Conservation (phyloP, 2,113 vertebrate species). For the Neogobius melanostomus region DNA sequence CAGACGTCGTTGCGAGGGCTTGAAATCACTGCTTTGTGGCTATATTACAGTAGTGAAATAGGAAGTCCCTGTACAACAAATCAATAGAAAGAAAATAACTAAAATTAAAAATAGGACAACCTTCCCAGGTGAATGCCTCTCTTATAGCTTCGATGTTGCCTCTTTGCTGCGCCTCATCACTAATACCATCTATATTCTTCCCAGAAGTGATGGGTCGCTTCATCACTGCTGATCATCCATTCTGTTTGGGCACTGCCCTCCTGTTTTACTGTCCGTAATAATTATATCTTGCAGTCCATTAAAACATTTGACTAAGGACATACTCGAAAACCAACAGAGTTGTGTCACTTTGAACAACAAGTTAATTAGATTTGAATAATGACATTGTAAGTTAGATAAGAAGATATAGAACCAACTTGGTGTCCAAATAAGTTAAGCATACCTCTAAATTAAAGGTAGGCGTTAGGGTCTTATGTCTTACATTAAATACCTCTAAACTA, state of each 20-base stretch:
- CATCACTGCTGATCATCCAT: neutral
- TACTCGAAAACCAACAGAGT: neutral
- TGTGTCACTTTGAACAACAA: neutral
- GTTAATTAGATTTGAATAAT: neutral
- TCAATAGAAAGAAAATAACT: neutral
- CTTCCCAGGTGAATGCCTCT: neutral
- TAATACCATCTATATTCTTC: neutral
- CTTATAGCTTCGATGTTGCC: neutral
- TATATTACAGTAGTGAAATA: neutral
- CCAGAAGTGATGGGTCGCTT: neutral
- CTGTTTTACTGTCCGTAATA: slow-evolving; percentile 6
- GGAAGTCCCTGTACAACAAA: neutral
- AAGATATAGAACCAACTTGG: no score
- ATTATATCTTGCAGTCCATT: neutral
- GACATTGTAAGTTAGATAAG: neutral
- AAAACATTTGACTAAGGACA: neutral
- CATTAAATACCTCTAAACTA: no score
- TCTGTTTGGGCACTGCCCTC: neutral
- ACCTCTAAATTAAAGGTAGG: no score
- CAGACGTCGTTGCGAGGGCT: no score
- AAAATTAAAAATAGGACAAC: neutral
- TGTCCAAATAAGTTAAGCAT: no score
- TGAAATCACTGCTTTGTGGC: neutral
- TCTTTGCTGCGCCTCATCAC: neutral
- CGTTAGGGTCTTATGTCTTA: no score